These are phyloP conservation scores for Leptosomus discolor DNA, from an alignment of 2,113 vertebrate species.

Conservation along the genomic window DNA sequence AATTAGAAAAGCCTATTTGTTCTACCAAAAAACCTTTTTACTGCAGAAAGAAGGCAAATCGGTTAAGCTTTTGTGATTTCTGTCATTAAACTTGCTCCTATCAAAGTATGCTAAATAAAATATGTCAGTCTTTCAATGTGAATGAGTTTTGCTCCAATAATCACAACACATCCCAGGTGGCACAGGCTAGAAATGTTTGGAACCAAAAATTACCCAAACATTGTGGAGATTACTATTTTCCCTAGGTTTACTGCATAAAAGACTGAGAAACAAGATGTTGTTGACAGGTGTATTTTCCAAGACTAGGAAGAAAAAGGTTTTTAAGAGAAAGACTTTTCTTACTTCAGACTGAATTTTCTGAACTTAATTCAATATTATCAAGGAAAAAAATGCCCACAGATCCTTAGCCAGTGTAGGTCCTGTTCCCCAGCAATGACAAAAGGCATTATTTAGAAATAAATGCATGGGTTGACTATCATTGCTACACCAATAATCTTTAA, in stretches of 20 bases:
- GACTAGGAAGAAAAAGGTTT: neutral
- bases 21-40: conserved; percentile 23
- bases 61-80: conserved; percentile 39
- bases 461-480: neutral
- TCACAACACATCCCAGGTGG: neutral
- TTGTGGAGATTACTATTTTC: conserved; percentile 2
- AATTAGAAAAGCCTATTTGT: conserved; percentile 15
- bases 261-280: neutral
- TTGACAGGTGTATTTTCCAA: neutral
- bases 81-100: conserved; percentile 2
- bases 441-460: neutral
- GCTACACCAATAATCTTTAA: neutral
- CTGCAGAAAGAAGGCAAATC: conserved; percentile 6
- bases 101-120: conserved; percentile 15
- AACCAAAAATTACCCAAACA: neutral
- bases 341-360: neutral
- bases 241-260: neutral
- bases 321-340: neutral
- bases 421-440: neutral
- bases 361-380: neutral
- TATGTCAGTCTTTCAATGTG: neutral
- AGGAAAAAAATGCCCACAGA: neutral
- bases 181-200: neutral
- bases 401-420: neutral
- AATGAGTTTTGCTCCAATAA: conserved; percentile 23